Conservation (phyloP, 2,113 vertebrate species). For the Hyaena hyaena region DNA sequence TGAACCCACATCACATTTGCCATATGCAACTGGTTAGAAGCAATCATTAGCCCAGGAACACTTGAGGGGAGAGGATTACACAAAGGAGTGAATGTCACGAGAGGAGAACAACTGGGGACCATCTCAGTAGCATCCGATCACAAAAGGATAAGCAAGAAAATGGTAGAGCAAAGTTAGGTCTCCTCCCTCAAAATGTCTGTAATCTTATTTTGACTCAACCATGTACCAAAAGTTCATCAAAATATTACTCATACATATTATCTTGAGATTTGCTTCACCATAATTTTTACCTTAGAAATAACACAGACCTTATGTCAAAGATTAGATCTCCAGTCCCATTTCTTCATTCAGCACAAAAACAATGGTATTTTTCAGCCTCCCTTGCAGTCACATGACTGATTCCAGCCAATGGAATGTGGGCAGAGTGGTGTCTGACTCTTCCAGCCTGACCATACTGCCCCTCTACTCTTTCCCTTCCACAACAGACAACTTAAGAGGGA, state of each 20-base stretch:
- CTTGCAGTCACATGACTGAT: neutral
- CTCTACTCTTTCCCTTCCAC: neutral
- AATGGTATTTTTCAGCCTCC: neutral
- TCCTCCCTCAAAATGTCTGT: neutral
- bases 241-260: neutral
- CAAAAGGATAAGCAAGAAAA: neutral
- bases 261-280: neutral
- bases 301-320: neutral
- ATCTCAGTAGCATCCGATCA: neutral
- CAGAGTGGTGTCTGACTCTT: neutral
- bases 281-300: neutral
- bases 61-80: neutral
- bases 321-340: neutral
- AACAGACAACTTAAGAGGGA: neutral
- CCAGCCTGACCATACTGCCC: neutral
- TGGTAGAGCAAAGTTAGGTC: neutral
- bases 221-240: neutral
- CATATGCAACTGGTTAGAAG: neutral
- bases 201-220: neutral
- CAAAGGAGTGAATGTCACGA: neutral
- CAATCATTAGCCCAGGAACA: neutral
- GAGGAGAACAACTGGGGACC: neutral
- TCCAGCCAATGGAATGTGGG: neutral
- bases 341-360: neutral
- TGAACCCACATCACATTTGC: neutral